Evolutionary conservation across 2,888 invertebrate genomes (phyloP).

Genomic region (Leptinotarsa peninsularis): DNA sequence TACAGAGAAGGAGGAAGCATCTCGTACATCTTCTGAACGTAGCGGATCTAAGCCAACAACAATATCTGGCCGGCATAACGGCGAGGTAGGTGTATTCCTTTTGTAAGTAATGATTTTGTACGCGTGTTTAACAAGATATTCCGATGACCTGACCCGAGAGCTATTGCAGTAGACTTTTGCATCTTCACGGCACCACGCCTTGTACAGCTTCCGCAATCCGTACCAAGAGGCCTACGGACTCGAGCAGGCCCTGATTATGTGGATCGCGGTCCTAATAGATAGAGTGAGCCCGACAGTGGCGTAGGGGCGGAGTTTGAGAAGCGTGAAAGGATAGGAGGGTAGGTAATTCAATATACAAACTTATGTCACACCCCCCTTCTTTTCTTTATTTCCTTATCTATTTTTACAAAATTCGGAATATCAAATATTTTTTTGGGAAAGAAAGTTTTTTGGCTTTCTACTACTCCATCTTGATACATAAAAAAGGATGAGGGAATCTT

Average conservation of each 20-base stretch:
- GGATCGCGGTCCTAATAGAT: conserved; percentile 14
- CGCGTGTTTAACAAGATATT: conserved; percentile 47
- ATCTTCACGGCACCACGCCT: conserved; percentile 54
- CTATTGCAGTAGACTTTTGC: conserved; percentile 47
- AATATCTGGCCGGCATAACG: conserved; percentile 31
- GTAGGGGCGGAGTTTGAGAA: background rate
- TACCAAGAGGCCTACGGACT: conserved; percentile 24
- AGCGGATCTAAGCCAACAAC: conserved; percentile 28
- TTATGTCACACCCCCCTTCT: no score
- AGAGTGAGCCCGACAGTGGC: conserved; percentile 1
- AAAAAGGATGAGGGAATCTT: no score
- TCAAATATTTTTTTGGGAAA: no score
- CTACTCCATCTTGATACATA: no score
- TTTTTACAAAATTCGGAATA: no score
- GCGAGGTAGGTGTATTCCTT: conserved; percentile 45
- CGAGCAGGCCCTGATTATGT: conserved; percentile 14
- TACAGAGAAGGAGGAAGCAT: background rate
- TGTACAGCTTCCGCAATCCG: conserved; percentile 56
- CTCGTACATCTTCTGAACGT: conserved; percentile 24
- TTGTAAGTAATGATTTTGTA: conserved; percentile 47
- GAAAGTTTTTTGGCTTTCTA: no score
- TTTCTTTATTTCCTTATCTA: no score
- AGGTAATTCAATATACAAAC: no score
- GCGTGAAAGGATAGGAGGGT: background rate
- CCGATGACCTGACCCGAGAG: conserved; percentile 48